These are phyloP conservation scores for Eubucco bourcierii DNA, from an alignment of 2,113 vertebrate genomes.

Conservation along the genomic window DNA sequence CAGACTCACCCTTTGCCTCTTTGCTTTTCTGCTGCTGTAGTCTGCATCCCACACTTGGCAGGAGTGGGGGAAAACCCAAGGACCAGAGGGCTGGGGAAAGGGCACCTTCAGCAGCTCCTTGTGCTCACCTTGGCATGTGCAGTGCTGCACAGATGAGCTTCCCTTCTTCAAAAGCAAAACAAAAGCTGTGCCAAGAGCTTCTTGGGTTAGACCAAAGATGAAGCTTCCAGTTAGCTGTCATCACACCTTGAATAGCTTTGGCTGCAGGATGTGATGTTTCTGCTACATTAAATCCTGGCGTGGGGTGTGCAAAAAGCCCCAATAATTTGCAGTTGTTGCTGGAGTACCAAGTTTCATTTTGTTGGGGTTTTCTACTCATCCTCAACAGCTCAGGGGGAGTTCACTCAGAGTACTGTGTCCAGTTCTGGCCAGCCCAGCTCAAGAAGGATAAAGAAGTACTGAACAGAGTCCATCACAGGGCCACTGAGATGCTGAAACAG, in stretches of 20 bases:
- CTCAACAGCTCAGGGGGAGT: background rate
- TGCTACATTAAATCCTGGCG: background rate
- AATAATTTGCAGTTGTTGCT: background rate
- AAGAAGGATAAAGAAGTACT: too few relatives aligned
- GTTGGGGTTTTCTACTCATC: background rate
- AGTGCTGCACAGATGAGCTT: background rate
- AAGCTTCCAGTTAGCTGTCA: background rate
- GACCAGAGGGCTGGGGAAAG: accelerated
- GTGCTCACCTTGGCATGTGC: background rate
- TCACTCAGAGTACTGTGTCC: background rate
- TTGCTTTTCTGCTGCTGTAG: background rate
- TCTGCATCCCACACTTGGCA: background rate
- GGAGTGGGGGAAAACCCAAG: accelerated
- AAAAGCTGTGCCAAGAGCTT: background rate
- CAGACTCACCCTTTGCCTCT: background rate
- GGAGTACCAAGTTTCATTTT: background rate
- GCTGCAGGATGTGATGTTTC: background rate
- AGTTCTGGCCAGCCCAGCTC: too few relatives aligned
- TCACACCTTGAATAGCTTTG: background rate
- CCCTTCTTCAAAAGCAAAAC: background rate
- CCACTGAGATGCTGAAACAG: too few relatives aligned
- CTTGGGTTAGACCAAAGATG: background rate
- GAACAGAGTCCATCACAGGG: too few relatives aligned
- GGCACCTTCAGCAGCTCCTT: background rate
- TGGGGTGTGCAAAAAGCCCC: background rate